Evolutionary conservation across 2,113 vertebrate genomes (phyloP).

Genomic region (Pandion haliaetus): DNA sequence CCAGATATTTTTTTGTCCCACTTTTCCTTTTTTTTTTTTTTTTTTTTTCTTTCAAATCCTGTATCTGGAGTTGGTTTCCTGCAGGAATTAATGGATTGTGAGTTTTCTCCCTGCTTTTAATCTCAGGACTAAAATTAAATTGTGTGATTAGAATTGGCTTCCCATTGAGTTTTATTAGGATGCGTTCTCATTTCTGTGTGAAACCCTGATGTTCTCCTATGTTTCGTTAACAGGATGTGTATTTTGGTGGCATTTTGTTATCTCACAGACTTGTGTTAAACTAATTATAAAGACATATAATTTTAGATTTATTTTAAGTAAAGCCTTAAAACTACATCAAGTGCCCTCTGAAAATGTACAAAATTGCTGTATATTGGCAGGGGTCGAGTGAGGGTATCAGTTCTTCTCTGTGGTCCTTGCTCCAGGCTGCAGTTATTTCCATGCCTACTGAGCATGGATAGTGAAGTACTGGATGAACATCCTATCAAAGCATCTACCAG

Average conservation of each 20-base stretch:
- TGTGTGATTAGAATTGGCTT: slow-evolving; percentile 24
- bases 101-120: neutral
- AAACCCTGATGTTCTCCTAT: slow-evolving; percentile 4
- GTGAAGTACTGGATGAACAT: neutral
- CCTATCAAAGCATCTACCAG: neutral
- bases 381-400: neutral
- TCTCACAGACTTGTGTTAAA: neutral
- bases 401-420: neutral
- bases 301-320: slow-evolving; percentile 33
- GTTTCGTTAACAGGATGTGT: neutral
- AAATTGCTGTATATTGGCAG: neutral
- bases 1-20: neutral
- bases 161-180: slow-evolving; percentile 40
- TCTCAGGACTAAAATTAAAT: slow-evolving; percentile 45
- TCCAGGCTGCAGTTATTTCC: neutral
- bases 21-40: neutral
- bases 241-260: neutral
- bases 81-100: slow-evolving; percentile 46
- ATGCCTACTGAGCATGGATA: neutral
- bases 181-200: neutral
- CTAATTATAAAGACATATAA: slow-evolving; percentile 23
- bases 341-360: neutral
- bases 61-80: neutral
- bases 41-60: neutral
- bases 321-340: neutral